Conservation (phyloP, 2,888 invertebrate genomes). For the Seira musarum region DNA sequence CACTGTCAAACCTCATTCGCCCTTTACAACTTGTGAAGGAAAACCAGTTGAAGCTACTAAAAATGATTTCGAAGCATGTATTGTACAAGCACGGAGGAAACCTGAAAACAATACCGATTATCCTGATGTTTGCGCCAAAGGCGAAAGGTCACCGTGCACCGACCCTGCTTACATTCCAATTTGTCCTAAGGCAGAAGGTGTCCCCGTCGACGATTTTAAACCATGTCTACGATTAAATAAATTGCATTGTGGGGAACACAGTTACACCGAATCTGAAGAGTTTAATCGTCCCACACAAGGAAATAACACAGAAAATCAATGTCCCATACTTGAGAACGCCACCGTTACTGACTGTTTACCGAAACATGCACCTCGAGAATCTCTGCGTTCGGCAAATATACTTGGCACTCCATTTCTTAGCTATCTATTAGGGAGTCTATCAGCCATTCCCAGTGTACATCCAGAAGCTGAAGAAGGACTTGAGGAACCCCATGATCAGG, state of each 20-base stretch:
- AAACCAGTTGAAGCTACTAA: background rate
- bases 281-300: background rate
- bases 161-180: background rate
- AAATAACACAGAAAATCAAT: background rate
- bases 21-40: conserved; percentile 6
- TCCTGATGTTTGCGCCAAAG: background rate
- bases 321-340: background rate
- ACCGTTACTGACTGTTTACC: conserved; percentile 27
- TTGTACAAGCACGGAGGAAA: conserved; percentile 21
- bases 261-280: background rate
- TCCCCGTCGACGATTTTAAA: background rate
- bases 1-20: conserved; percentile 13
- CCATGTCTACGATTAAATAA: background rate
- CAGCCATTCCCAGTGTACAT: conserved; percentile 6
- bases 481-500: background rate
- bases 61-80: conserved; percentile 14
- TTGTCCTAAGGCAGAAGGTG: background rate
- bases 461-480: conserved; percentile 5
- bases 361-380: conserved; percentile 25
- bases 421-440: conserved; percentile 53
- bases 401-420: conserved; percentile 36
- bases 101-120: background rate
- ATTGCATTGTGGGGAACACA: background rate
- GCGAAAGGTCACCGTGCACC: background rate
- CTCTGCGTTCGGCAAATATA: conserved; percentile 12